Conservation (phyloP, 2,797 vertebrate species). For the Eutrigla gurnardus region DNA sequence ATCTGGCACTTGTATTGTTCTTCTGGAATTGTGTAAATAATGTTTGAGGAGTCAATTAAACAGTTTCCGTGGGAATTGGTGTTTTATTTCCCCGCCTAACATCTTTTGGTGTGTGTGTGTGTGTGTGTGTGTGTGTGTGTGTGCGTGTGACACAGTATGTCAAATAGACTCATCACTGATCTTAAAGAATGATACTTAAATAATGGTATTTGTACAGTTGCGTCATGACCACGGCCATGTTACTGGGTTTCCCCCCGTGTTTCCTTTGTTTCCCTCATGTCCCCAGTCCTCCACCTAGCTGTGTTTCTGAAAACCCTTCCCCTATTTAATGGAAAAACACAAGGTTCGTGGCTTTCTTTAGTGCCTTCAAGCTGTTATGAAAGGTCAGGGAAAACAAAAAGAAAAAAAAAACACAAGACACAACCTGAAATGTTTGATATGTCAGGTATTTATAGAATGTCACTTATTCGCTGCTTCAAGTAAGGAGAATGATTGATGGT, state of each 20-base stretch:
- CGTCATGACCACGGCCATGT: too few relatives aligned
- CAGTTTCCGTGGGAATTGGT: conserved; percentile 71
- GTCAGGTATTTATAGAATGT: conserved; percentile 48
- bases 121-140: neutral
- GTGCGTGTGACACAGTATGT: neutral
- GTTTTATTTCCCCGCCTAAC: conserved; percentile 32
- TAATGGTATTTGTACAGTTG: neutral
- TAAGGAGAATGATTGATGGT: conserved; percentile 48
- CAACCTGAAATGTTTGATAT: conserved; percentile 33
- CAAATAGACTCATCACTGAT: neutral
- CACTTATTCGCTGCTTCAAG: conserved; percentile 5
- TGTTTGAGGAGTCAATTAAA: conserved; percentile 80
- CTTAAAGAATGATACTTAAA: neutral
- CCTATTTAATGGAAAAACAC: neutral
- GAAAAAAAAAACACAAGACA: conserved; percentile 1
- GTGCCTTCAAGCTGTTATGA: neutral
- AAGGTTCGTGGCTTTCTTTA: neutral
- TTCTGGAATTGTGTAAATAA: conserved; percentile 83
- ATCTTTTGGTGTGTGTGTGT: neutral
- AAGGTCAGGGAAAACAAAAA: neutral
- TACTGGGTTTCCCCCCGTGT: too few relatives aligned
- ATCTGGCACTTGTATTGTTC: conserved; percentile 72
- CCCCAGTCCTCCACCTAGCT: too few relatives aligned
- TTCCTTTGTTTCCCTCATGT: too few relatives aligned
- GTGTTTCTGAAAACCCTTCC: too few relatives aligned